Evolutionary conservation across 64 coral and sea anemone genomes (phyloP).

Genomic region (Montipora capricornis): DNA sequence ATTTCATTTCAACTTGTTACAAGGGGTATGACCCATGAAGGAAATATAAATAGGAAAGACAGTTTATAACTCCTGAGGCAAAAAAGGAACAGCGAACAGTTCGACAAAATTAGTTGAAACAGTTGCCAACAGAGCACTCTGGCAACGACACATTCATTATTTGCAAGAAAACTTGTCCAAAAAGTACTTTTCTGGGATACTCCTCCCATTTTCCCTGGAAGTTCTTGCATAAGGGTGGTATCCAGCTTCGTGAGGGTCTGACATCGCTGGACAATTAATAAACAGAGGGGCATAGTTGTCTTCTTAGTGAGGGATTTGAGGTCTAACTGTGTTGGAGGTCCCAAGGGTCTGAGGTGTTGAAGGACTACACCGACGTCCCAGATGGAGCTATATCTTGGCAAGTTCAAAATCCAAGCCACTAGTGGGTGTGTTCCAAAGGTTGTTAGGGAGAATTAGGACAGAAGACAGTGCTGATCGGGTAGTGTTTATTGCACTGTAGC

Average conservation of each 20-base stretch:
- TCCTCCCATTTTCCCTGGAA: not conserved
- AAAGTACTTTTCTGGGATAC: no score
- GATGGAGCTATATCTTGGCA: constrained; percentile 25
- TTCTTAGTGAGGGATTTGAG: constrained; percentile 24
- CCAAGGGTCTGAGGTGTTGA: not conserved
- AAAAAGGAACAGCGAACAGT: no score
- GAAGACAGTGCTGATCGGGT: constrained; percentile 55
- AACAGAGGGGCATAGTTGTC: constrained; percentile 18
- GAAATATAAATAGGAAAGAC: no score
- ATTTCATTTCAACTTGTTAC: no score
- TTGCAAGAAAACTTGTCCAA: no score
- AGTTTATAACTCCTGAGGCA: no score
- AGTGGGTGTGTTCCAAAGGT: constrained; percentile 47
- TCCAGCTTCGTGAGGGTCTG: constrained; percentile 40
- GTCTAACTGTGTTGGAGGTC: not conserved
- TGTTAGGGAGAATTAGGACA: not conserved
- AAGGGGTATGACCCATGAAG: no score
- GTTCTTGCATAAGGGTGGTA: constrained; percentile 18
- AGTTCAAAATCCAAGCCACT: constrained; percentile 48
- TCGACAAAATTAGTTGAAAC: no score
- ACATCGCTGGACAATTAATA: constrained; percentile 30
- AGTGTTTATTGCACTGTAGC: constrained; percentile 68
- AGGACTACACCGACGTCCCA: constrained; percentile 54
- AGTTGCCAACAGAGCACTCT: no score
- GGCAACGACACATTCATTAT: no score